Evolutionary conservation across 2,888 invertebrate species (phyloP), one percentile per base, ranked within the genome.

Genomic region (Dicroscelio sp.): DNA sequence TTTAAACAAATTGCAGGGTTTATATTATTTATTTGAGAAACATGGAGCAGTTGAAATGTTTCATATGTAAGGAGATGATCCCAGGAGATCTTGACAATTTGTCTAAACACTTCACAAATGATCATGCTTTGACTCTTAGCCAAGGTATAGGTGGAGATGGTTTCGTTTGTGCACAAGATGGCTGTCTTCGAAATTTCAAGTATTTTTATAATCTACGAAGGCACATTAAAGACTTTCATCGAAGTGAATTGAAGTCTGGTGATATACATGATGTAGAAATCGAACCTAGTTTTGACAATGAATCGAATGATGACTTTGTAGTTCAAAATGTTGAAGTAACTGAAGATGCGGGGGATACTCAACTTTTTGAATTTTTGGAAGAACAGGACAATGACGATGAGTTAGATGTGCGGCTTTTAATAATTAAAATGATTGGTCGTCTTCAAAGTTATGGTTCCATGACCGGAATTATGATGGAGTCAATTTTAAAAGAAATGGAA

Each of bases 31-130:
- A n/a, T 55, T 14, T 14, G n/a, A 55, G n/a, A 31, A 65, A 33
- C 31, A 75, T 75, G 75, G 55, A 75, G 31, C 48, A 33, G n/a
- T 55, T 75, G 3, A 48, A 75, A 31, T 75, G 75, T 75, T 75
- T 75, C 30, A 75, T 75, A 58, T 75, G 75, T 55, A 31, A 75
- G 75, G 17, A n/a, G n/a, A 31, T 75, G 30, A 25, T 75, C 30
- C 17, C 8, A 31, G 75, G 30, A 30, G 75, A 55, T n/a, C 17
- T 48, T n/a, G 38, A 75, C 5, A 33, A 31, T 75, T 33, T 75
- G 23, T 33, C 33, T n/a, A 52, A 25, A 31, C 75, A 75, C 55
- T 75, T 48, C n/a, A 55, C 33, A 30, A 55, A 75, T 35, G 30
- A 31, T 48, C 75, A 75, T 55, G 75, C 30, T 8, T 43, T 73